These are phyloP conservation scores for Scotopteryx bipunctaria DNA, from an alignment of 2,888 invertebrate species.

Conservation along the genomic window DNA sequence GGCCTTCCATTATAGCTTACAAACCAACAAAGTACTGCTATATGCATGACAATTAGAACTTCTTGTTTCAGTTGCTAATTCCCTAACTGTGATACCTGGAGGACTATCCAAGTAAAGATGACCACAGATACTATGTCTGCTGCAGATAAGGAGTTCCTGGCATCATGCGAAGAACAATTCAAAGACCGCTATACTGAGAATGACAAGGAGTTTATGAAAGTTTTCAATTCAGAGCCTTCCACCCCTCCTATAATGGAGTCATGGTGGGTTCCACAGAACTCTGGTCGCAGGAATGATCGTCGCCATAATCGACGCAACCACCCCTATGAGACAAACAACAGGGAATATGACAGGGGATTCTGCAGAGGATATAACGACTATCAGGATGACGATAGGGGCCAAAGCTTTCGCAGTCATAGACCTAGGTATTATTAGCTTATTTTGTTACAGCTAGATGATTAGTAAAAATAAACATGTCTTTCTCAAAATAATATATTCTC, in stretches of 20 bases:
- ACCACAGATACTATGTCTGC: conserved; percentile 66
- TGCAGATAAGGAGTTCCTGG: conserved; percentile 84
- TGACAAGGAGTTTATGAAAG: conserved; percentile 84
- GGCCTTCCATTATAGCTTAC: too few relatives aligned
- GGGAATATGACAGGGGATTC: conserved; percentile 35
- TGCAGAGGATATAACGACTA: conserved; percentile 41
- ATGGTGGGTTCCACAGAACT: conserved; percentile 70
- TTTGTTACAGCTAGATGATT: conserved; percentile 18
- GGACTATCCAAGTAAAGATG: conserved; percentile 44
- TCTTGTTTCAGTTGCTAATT: conserved; percentile 54
- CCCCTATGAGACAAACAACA: conserved; percentile 48
- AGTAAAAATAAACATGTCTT: conserved; percentile 51
- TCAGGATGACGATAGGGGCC: conserved; percentile 40
- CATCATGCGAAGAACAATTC: conserved; percentile 85
- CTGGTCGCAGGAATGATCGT: conserved; percentile 58
- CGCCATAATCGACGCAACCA: conserved; percentile 50
- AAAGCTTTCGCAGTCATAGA: conserved; percentile 41
- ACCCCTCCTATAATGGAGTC: conserved; percentile 84
- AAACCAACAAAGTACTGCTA: too few relatives aligned
- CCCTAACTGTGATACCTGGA: conserved; percentile 46
- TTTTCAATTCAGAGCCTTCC: conserved; percentile 64
- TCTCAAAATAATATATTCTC: conserved; percentile 83
- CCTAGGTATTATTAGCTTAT: conserved; percentile 43
- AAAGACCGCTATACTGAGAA: conserved; percentile 84
- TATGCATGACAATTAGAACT: too few relatives aligned